phyloP scores from a whole-genome alignment of 2,888 invertebrate species.

The Drosophila peninsularis region DNA sequence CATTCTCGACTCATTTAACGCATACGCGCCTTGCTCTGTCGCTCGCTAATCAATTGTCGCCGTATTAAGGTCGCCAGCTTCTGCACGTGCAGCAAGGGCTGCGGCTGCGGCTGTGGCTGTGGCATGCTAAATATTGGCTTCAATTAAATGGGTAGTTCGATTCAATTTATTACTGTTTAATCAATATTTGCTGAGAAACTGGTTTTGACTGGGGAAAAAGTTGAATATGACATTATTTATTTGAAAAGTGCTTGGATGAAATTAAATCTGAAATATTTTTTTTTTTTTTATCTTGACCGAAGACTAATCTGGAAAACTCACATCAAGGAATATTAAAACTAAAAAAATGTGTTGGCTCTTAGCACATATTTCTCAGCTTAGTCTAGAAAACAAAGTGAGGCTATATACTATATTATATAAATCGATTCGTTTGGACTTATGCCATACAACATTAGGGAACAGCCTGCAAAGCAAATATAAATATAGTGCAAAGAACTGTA shows the following conservation, averaged over 20 bases:
- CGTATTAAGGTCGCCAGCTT: conserved; percentile 69
- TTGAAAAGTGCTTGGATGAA: neutral
- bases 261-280: neutral
- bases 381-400: too few species aligned
- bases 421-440: too few species aligned
- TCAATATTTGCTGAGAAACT: neutral
- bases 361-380: too few species aligned
- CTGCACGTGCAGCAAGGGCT: conserved; percentile 9
- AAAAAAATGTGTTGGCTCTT: too few species aligned
- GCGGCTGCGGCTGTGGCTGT: neutral
- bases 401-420: too few species aligned
- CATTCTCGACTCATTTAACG: conserved; percentile 69
- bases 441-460: too few species aligned
- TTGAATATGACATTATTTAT: neutral
- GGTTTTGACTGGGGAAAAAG: neutral
- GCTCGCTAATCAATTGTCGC: conserved; percentile 74
- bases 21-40: conserved; percentile 67
- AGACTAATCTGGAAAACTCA: too few species aligned
- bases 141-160: conserved; percentile 4
- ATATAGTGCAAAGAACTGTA: too few species aligned
- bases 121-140: neutral
- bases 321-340: too few species aligned
- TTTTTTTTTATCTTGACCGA: too few species aligned
- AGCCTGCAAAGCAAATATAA: too few species aligned
- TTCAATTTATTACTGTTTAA: conserved; percentile 2